Evolutionary conservation across 2,888 invertebrate species (phyloP).

Genomic region (Anticlea derivata): DNA sequence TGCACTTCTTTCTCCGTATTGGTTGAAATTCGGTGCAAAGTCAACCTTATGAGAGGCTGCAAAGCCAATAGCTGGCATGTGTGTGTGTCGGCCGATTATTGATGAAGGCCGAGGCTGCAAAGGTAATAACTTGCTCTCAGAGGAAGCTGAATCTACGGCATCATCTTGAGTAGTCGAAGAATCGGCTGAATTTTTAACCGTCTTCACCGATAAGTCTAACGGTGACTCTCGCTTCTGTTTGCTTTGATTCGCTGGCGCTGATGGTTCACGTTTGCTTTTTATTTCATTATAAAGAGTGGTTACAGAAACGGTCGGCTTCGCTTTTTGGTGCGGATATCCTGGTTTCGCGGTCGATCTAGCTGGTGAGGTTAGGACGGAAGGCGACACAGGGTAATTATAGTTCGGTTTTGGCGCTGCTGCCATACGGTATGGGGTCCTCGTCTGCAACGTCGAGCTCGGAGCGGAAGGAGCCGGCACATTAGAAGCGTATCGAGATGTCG

Average conservation of each 20-base stretch:
- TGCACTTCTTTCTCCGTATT: slow-evolving; percentile 66
- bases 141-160: slow-evolving; percentile 71
- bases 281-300: slow-evolving; percentile 77
- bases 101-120: slow-evolving; percentile 62
- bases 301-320: slow-evolving; percentile 78
- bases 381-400: slow-evolving; percentile 62
- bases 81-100: slow-evolving; percentile 52
- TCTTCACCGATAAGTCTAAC: slow-evolving; percentile 94
- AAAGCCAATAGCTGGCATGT: slow-evolving; percentile 52
- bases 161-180: slow-evolving; percentile 92
- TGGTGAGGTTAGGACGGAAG: slow-evolving; percentile 66
- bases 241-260: slow-evolving; percentile 82
- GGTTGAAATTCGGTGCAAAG: slow-evolving; percentile 89
- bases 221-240: slow-evolving; percentile 90
- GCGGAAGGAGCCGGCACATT: slow-evolving; percentile 55
- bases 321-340: slow-evolving; percentile 69
- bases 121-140: slow-evolving; percentile 63
- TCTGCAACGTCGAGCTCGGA: slow-evolving; percentile 58
- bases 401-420: slow-evolving; percentile 61
- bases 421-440: slow-evolving; percentile 59
- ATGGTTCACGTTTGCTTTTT: slow-evolving; percentile 88
- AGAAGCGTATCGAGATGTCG: slow-evolving; percentile 64
- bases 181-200: slow-evolving; percentile 94
- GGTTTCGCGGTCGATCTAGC: slow-evolving; percentile 65
- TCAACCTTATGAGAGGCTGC: slow-evolving; percentile 88